Base-by-base conservation (phyloP, 2,888 invertebrate genomes). In the Icerya purchasi region DNA sequence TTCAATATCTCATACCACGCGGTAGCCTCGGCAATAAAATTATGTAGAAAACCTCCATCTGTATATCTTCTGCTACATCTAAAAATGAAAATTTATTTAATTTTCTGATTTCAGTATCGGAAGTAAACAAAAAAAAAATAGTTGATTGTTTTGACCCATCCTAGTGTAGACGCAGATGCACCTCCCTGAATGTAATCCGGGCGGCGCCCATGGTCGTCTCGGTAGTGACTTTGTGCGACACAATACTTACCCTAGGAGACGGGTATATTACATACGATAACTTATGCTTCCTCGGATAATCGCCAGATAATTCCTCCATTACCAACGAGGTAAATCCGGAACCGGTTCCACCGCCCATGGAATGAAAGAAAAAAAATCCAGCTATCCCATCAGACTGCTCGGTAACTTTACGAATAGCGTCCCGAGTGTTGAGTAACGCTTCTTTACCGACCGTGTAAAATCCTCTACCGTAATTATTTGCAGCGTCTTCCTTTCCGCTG, bases 401-500 rank as follows among this genome's bases (percentile, higher is more conserved):
- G 2, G 72, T 72, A 62, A 75, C 68, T 63, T 75, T 77, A 2
- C 78, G 71, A 60, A 79, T 74, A 22, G 78, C 68, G 66, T 76
- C 76, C 57, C 76, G 66, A 0, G 76, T 75, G 20, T 76, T 69
- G 62, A 78, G 77, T 53, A 79, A 74, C 61, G 79, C 75, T 66
- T 78, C 79, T 60, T 73, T 73, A 25, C 79, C 81, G 58, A 81
- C 74, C 22, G 80, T 81, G 71, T 81, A 81, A 68, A 80, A 79
- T 55, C 81, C 81, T 57, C 81, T 73, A 23, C 80, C 81, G 66
- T 81, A 81, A 70, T 81, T 81, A 68, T 81, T 81, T 57, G 81
- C 81, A 1, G 81, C 80, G 67, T 80, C 80, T 68, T 80, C 80
- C 68, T 81, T 81, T 49, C 81, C 81, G 18, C 79, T 79, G 66